Evolutionary conservation across 2,888 invertebrate species (phyloP).

Genomic region (Leucoptera coffeella): DNA sequence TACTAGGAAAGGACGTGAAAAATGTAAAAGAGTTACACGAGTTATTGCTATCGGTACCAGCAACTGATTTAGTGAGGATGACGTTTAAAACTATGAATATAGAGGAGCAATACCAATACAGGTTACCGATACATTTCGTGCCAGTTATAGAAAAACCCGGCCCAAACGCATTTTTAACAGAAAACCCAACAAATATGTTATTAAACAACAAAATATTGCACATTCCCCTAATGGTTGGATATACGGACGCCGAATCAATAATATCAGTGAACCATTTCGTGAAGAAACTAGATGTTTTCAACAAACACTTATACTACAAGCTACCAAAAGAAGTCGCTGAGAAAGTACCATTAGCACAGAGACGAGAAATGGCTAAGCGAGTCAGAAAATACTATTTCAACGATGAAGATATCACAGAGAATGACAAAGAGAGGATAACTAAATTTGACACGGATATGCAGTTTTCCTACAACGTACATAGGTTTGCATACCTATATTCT

Average conservation of each 20-base stretch:
- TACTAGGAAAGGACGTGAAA: constrained; percentile 19
- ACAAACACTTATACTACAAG: constrained; percentile 14
- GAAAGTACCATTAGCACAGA: constrained; percentile 11
- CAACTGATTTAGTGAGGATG: constrained; percentile 12
- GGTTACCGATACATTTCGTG: constrained; percentile 17
- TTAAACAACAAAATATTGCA: constrained; percentile 13
- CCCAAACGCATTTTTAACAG: constrained; percentile 16
- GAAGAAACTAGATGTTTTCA: constrained; percentile 13
- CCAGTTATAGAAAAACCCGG: constrained; percentile 21
- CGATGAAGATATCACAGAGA: constrained; percentile 11
- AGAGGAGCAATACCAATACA: constrained; percentile 18
- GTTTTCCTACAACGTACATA: constrained; percentile 10
- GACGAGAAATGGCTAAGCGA: constrained; percentile 15
- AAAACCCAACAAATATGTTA: constrained; percentile 15
- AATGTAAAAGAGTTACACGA: constrained; percentile 15
- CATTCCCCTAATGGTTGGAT: constrained; percentile 21
- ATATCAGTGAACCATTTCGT: constrained; percentile 11
- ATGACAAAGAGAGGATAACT: constrained; percentile 9
- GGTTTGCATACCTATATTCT: constrained; percentile 17
- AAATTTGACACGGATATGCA: constrained; percentile 2
- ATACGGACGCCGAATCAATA: constrained; percentile 22
- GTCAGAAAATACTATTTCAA: constrained; percentile 18
- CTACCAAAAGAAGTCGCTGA: constrained; percentile 17
- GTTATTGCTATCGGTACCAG: constrained; percentile 16
- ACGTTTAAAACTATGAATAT: constrained; percentile 13